These are phyloP conservation scores for Parauchenoglanis ngamensis DNA, from an alignment of 2,797 vertebrate species.

Conservation along the genomic window DNA sequence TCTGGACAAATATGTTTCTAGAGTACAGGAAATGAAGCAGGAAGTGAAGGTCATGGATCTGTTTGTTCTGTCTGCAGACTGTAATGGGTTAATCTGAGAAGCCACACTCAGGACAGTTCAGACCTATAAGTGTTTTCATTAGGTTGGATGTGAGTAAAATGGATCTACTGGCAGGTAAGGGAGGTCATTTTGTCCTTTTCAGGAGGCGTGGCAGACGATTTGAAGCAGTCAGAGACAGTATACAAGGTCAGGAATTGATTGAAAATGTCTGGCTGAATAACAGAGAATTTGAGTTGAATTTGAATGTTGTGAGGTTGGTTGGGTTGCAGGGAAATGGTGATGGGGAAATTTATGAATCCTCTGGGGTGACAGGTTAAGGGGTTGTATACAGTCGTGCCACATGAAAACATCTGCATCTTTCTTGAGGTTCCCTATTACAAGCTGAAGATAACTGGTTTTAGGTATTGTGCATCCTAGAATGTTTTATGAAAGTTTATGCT, in stretches of 20 bases:
- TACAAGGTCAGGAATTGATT: not conserved
- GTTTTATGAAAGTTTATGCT: not conserved
- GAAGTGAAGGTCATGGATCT: not conserved
- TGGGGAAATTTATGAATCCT: not conserved
- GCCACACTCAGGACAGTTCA: not conserved
- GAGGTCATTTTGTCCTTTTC: not conserved
- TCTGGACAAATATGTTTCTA: not conserved
- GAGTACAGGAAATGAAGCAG: not conserved
- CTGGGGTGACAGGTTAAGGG: not conserved
- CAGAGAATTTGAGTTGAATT: not conserved
- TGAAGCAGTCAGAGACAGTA: not conserved
- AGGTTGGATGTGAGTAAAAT: not conserved
- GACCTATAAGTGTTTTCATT: not conserved
- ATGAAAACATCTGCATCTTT: not conserved
- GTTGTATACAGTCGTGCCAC: not conserved
- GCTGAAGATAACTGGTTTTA: not conserved
- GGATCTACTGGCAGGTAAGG: not conserved
- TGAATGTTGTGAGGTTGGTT: not conserved
- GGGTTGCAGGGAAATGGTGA: not conserved
- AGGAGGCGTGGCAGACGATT: not conserved
- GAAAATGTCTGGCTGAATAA: not conserved
- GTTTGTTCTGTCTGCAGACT: not conserved
- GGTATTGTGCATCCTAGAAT: not conserved
- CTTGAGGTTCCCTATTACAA: not conserved
- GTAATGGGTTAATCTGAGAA: not conserved